phyloP scores from a whole-genome alignment of 2,888 invertebrate species.

The Ennomos fuscantarius region DNA sequence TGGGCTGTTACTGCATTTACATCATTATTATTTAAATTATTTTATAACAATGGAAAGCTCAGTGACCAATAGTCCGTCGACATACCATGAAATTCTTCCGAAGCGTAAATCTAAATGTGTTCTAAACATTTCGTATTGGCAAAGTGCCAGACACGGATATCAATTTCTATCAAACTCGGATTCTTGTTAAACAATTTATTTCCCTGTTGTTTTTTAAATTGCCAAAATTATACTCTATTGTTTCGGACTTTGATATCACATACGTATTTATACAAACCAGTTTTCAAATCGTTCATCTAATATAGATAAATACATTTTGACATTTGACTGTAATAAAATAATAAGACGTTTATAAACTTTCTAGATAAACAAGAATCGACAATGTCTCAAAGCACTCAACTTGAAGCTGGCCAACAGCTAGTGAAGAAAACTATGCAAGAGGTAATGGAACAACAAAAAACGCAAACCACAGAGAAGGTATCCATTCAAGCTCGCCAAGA shows the following conservation, averaged over 20 bases:
- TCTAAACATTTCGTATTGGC: slow-evolving; percentile 69
- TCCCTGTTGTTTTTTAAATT: slow-evolving; percentile 42
- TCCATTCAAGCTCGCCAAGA: slow-evolving; percentile 80
- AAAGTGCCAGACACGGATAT: slow-evolving; percentile 64
- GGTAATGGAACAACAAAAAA: slow-evolving; percentile 69
- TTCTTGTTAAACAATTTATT: slow-evolving; percentile 56
- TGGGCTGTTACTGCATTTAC: neutral
- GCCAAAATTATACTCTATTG: slow-evolving; percentile 32
- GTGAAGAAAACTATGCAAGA: slow-evolving; percentile 81
- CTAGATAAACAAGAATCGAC: slow-evolving; percentile 50
- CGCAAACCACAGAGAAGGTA: slow-evolving; percentile 71
- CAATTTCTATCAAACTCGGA: slow-evolving; percentile 70
- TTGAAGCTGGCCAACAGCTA: slow-evolving; percentile 77
- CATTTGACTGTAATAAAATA: neutral
- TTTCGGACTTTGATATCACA: slow-evolving; percentile 20
- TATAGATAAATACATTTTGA: neutral
- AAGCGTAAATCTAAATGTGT: slow-evolving; percentile 74
- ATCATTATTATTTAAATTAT: neutral
- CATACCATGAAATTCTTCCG: slow-evolving; percentile 56
- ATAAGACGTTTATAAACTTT: slow-evolving; percentile 44
- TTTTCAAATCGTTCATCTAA: slow-evolving; percentile 9
- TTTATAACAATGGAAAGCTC: slow-evolving; percentile 24
- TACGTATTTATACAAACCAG: slow-evolving; percentile 8
- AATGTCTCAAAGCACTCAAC: slow-evolving; percentile 74
- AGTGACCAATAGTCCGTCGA: slow-evolving; percentile 35